Percentiles rank a stretch among this genome's conserved stretches.
These are phyloP conservation scores for Seira musarum DNA, from an alignment of 2,888 invertebrate species.

Conservation along the genomic window DNA sequence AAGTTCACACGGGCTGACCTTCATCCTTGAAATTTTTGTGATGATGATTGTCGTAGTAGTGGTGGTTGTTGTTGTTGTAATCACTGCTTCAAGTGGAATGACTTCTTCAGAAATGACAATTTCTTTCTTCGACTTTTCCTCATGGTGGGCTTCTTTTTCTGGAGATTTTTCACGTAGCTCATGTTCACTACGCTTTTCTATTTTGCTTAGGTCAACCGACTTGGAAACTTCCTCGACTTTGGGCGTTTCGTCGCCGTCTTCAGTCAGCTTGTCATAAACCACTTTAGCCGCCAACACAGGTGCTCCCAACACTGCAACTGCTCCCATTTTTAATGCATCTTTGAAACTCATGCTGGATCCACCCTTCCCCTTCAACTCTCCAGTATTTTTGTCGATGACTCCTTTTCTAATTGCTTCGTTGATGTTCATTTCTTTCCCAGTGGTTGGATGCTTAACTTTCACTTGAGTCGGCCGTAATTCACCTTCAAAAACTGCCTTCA, in stretches of 20 bases:
- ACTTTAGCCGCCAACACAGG: constrained; percentile 75
- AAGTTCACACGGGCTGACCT: constrained; percentile 80
- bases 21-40: constrained; percentile 67
- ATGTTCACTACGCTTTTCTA: neutral
- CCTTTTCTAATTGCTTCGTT: constrained; percentile 85
- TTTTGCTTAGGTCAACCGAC: neutral
- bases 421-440: constrained; percentile 79
- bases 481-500: constrained; percentile 83
- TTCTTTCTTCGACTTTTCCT: constrained; percentile 24
- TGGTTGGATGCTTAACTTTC: constrained; percentile 80
- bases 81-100: constrained; percentile 69
- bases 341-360: constrained; percentile 78
- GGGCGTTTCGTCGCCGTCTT: neutral
- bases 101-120: constrained; percentile 67
- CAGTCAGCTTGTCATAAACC: constrained; percentile 47
- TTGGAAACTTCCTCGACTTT: neutral
- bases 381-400: constrained; percentile 81
- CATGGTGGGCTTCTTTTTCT: neutral
- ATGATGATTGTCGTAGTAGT: constrained; percentile 68
- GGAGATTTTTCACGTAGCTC: constrained; percentile 39
- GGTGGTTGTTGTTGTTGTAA: constrained; percentile 68
- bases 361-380: constrained; percentile 78
- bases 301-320: constrained; percentile 83
- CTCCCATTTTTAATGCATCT: constrained; percentile 84
- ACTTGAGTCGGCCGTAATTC: constrained; percentile 80